Evolutionary conservation across 1,140 invertebrate genomes (phyloP).

Genomic region (Hycleus cichorii): DNA sequence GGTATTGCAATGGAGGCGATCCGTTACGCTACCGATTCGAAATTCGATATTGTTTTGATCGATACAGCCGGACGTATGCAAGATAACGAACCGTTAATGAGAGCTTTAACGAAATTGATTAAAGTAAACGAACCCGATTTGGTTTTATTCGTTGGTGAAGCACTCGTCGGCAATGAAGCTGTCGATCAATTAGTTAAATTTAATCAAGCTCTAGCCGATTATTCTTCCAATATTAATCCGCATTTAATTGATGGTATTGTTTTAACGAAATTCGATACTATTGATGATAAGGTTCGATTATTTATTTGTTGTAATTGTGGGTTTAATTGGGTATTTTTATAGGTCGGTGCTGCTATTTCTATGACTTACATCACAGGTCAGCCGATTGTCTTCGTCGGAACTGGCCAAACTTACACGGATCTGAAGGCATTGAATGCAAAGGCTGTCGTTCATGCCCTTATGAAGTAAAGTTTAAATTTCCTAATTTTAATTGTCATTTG

Average conservation of each 20-base stretch:
- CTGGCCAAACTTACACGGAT: slow-evolving; percentile 98
- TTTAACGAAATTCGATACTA: slow-evolving; percentile 97
- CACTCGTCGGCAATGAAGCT: slow-evolving; percentile 98
- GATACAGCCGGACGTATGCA: slow-evolving; percentile 99
- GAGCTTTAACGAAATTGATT: slow-evolving; percentile 86
- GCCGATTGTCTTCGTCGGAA: slow-evolving; percentile 99
- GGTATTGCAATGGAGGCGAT: slow-evolving; percentile 97
- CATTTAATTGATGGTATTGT: slow-evolving; percentile 97
- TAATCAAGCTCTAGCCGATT: slow-evolving; percentile 91
- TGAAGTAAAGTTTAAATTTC: slow-evolving; percentile 72
- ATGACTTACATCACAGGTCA: slow-evolving; percentile 99
- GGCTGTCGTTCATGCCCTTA: slow-evolving; percentile 91
- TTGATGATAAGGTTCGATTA: slow-evolving; percentile 86
- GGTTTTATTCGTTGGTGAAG: slow-evolving; percentile 98
- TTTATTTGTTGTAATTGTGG: not conserved
- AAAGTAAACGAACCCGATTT: slow-evolving; percentile 91
- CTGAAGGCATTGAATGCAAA: slow-evolving; percentile 94
- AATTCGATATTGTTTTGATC: slow-evolving; percentile 86
- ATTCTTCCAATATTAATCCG: slow-evolving; percentile 72
- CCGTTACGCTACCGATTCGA: slow-evolving; percentile 70
- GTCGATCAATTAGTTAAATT: slow-evolving; percentile 99
- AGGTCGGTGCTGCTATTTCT: slow-evolving; percentile 98
- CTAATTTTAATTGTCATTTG: not conserved
- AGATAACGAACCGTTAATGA: slow-evolving; percentile 98
- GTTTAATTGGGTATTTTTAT: slow-evolving; percentile 23